Evolutionary conservation across 2,797 vertebrate genomes (phyloP), one percentile per base, ranked within the genome.

Genomic region (Xerus rutilus): DNA sequence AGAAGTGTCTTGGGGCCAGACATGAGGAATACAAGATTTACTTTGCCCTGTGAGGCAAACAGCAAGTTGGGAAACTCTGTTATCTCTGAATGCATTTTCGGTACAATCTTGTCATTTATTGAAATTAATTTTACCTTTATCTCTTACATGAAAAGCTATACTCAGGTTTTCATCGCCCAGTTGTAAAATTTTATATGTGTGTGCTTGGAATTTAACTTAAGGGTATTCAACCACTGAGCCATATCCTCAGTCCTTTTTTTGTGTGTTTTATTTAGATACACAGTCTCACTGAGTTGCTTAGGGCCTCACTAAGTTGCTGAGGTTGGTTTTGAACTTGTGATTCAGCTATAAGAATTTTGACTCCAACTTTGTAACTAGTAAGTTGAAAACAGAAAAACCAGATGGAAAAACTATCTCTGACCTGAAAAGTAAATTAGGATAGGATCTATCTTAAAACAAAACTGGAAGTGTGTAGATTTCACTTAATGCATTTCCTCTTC

Each of bases 401-500:
- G 54, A 54, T 39, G 52, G 39, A 73, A 89, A 78, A 93, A 45
- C 5, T 3, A 64, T 83, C 35, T 77, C 43, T 30, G n/a, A 84
- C 11, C 59, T 77, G 49, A 62, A 52, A 65, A 89, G 20, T 25
- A 30, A 54, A 65, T 59, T 59, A 43, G 21, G 30, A 62, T 85
- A 69, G 13, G 11, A 77, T 95, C 72, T 65, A 0, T 12, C 49
- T 94, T 32, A 59, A 97, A 64, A 90, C 39, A 79, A 89, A 81
- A 72, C 62, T 73, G 89, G 17, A 72, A 78, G 30, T 11, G 62
- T 73, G 2, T 89, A 49, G 4, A 4, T 72, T 93, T 81, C 64
- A 52, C 96, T 94, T 96, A 78, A 28, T 82, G 39, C 43, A 64
- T 97, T 97, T 98, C 95, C 93, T 96, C 89, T 98, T 97, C 77